Evolutionary conservation across 2,888 invertebrate species (phyloP).

Genomic region (Chymomyza procnemis): DNA sequence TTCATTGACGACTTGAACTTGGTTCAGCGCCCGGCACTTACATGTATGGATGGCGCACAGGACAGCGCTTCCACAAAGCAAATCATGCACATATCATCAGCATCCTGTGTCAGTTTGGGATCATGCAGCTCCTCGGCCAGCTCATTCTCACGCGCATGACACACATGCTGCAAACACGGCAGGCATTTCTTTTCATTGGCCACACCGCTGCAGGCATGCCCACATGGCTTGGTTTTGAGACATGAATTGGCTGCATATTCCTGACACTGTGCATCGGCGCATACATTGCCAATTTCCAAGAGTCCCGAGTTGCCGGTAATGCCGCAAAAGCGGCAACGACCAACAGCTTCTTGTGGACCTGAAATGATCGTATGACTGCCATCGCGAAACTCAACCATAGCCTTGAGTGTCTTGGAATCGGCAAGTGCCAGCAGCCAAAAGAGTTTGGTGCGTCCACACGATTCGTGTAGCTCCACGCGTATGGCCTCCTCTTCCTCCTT

Average conservation of each 20-base stretch:
- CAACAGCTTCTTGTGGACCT: conserved; percentile 80
- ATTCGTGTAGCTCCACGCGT: conserved; percentile 97
- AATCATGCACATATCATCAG: conserved; percentile 99
- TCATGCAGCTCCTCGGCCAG: conserved; percentile 72
- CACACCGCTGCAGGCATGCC: conserved; percentile 97
- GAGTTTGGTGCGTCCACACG: conserved; percentile 95
- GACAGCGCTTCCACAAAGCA: conserved; percentile 98
- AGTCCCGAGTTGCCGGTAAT: conserved; percentile 89
- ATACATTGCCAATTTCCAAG: conserved; percentile 94
- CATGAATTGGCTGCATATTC: conserved; percentile 85
- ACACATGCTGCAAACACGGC: conserved; percentile 93
- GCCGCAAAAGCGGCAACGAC: conserved; percentile 95
- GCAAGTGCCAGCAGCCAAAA: conserved; percentile 96
- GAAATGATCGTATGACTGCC: conserved; percentile 81
- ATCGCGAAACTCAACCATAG: conserved; percentile 92
- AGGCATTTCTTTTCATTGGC: conserved; percentile 89
- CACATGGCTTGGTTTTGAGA: conserved; percentile 88
- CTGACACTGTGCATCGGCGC: conserved; percentile 95
- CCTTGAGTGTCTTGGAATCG: conserved; percentile 94
- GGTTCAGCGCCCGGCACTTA: conserved; percentile 65
- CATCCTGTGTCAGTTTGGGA: conserved; percentile 90
- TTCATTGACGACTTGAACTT: background rate
- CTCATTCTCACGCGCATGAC: conserved; percentile 79
- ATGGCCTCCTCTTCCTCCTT: conserved; percentile 98
- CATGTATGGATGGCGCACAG: conserved; percentile 95